Base-by-base conservation (phyloP, 2,888 invertebrate genomes). In the Masnerella sp. region DNA sequence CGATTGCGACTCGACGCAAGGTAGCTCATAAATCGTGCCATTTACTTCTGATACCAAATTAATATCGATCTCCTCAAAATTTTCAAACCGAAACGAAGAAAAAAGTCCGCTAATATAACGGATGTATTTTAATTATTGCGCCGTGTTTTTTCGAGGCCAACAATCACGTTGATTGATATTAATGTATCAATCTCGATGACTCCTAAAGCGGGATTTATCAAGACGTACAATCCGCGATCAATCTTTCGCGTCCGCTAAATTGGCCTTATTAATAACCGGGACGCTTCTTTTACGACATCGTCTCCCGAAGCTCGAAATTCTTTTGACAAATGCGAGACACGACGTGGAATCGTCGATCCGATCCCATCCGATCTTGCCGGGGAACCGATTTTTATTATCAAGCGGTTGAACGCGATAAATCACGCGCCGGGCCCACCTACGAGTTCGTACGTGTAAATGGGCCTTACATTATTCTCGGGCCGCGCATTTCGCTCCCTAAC, bases 201-300 rank as follows among this genome's bases (percentile, higher is more conserved):
- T 42, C 38, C 38, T n/a, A n/a, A n/a, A 45, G 17, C n/a, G 52
- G 11, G 15, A 4, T 40, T 59, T 52, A 64, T 64, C 62, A 74
- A 54, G 58, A 58, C 56, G 11, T 20, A 52, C 17, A 40, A 43
- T 34, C 11, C 36, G 28, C 65, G 36, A 74, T 74, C 59, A 61
- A 69, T 74, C 74, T 59, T 17, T 20, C 9, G 30, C 36, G 25
- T 56, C 30, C 43, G 22, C 18, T 49, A 64, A 69, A 74, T 74
- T 65, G 40, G 61, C 17, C 49, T 40, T 65, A 74, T 74, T 70
- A 74, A 74, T 74, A 74, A 69, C 34, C 34, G 22, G 25, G 34
- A 30, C 28, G 49, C 34, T 20, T 49, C 49, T 34, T 58, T 52
- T 28, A 3, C 11, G 52, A 20, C 43, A 20, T 36, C 42, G 47